Percentiles rank a stretch among this genome's conserved stretches.
phyloP scores from a whole-genome alignment of 2,888 invertebrate species.

The Orthosia cruda region DNA sequence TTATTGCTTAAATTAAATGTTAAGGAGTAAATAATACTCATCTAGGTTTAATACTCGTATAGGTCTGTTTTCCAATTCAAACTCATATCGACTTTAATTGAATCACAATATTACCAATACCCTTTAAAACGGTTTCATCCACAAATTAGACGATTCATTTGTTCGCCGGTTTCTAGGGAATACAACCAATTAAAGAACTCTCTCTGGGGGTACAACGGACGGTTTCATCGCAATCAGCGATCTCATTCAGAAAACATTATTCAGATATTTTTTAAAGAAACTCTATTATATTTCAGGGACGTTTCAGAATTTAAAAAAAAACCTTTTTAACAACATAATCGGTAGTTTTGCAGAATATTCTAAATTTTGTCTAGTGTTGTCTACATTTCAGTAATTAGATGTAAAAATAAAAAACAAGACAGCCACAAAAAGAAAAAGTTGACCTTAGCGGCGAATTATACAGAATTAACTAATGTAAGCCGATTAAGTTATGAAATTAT shows the following conservation, averaged over 20 bases:
- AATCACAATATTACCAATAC: no score
- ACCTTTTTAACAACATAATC: neutral
- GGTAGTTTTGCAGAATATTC: neutral
- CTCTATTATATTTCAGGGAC: no score
- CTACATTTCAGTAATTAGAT: neutral
- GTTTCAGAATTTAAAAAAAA: conserved; percentile 2
- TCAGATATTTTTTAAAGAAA: no score
- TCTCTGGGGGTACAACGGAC: conserved; percentile 10
- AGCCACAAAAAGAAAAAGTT: neutral
- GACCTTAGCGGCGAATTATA: neutral
- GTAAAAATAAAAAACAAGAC: no score
- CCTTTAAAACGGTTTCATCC: neutral
- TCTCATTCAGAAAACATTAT: conserved; percentile 34
- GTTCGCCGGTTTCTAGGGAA: conserved; percentile 13
- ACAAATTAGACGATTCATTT: conserved; percentile 18
- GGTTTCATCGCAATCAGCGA: conserved; percentile 49
- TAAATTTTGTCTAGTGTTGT: neutral
- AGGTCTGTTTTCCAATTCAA: neutral
- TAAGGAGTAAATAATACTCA: neutral
- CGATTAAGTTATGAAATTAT: neutral
- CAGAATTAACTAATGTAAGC: neutral
- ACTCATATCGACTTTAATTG: neutral
- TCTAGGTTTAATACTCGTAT: no score
- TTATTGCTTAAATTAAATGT: conserved; percentile 7
- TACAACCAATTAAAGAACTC: conserved; percentile 43